Percentiles rank a stretch among this genome's conserved stretches.
These are phyloP conservation scores for Takifugu ocellatus DNA, from an alignment of 2,797 vertebrate genomes.

Conservation along the genomic window DNA sequence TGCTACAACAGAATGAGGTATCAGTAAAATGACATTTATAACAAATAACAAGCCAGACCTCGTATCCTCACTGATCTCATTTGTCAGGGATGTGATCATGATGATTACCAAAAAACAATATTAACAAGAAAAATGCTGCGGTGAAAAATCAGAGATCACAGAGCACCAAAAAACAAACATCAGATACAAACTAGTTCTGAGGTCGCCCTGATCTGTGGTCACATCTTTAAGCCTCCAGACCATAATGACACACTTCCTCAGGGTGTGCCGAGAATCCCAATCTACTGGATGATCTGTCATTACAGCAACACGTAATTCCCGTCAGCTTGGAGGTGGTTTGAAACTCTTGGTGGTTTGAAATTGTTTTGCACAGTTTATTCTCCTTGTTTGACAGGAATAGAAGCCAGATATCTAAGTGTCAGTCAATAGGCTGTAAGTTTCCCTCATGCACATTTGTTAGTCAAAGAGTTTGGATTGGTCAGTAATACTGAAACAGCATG, in stretches of 20 bases:
- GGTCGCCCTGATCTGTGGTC: constrained; percentile 37
- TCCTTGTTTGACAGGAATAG: not conserved
- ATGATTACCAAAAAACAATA: not conserved
- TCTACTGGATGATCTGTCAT: constrained; percentile 19
- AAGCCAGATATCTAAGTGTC: not conserved
- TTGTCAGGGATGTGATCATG: too few relatives aligned
- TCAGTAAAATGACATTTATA: too few relatives aligned
- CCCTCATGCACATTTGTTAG: constrained; percentile 29
- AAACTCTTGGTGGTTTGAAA: too few relatives aligned
- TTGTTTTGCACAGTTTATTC: too few relatives aligned
- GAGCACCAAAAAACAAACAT: constrained; percentile 17
- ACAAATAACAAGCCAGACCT: too few relatives aligned
- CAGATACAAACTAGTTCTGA: constrained; percentile 2
- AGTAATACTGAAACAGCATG: constrained; percentile 27
- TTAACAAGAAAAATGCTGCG: not conserved
- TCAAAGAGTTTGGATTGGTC: constrained; percentile 31
- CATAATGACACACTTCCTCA: constrained; percentile 64
- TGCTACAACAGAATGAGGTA: too few relatives aligned
- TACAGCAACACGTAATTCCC: constrained; percentile 18
- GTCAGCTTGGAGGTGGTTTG: constrained; percentile 1
- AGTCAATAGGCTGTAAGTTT: not conserved
- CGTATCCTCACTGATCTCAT: too few relatives aligned
- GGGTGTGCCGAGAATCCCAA: constrained; percentile 40
- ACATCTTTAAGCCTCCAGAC: constrained; percentile 39
- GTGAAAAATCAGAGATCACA: constrained; percentile 8